phyloP scores from a whole-genome alignment of 2,888 invertebrate species.

The Yponomeuta evonymella region DNA sequence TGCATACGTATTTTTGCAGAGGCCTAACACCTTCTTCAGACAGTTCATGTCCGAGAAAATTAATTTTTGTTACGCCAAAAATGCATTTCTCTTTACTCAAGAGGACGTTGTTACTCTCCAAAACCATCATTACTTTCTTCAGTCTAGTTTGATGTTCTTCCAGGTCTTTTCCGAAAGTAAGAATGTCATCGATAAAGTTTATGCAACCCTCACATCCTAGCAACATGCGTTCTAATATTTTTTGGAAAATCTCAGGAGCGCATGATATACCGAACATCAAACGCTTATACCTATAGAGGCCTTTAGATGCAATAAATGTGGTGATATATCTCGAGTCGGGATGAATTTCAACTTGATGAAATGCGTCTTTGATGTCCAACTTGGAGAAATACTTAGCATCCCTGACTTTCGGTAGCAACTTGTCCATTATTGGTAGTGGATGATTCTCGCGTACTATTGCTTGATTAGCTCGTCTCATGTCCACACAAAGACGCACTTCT shows the following conservation, averaged over 20 bases:
- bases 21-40: conserved; percentile 23
- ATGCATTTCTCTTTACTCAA: conserved; percentile 12
- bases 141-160: conserved; percentile 12
- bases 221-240: conserved; percentile 25
- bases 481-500: conserved; percentile 13
- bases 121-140: neutral
- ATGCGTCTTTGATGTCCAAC: conserved; percentile 29
- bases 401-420: conserved; percentile 27
- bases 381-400: conserved; percentile 26
- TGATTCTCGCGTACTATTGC: conserved; percentile 31
- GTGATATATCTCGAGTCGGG: conserved; percentile 27
- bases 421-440: conserved; percentile 29
- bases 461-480: conserved; percentile 23
- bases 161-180: conserved; percentile 18
- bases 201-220: conserved; percentile 26
- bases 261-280: conserved; percentile 12
- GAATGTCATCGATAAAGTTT: conserved; percentile 32
- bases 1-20: conserved; percentile 25
- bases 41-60: conserved; percentile 19
- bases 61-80: neutral
- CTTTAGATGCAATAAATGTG: conserved; percentile 27
- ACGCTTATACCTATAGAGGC: conserved; percentile 21
- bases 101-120: conserved; percentile 8
- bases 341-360: conserved; percentile 28
- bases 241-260: conserved; percentile 16